Percentiles rank a stretch among this genome's conserved stretches.
phyloP scores from a whole-genome alignment of 2,888 invertebrate species.

The Dendrolimus houi region DNA sequence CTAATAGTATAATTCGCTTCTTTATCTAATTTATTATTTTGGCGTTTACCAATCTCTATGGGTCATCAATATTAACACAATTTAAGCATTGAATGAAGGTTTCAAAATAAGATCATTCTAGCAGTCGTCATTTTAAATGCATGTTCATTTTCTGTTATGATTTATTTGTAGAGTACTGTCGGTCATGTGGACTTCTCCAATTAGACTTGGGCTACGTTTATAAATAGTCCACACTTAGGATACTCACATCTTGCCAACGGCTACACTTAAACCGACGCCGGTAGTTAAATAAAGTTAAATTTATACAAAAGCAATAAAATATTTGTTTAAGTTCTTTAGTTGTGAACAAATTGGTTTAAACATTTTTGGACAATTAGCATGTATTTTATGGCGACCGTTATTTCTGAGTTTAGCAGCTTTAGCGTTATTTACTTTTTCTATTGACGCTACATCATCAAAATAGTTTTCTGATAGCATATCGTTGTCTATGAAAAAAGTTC shows the following conservation, averaged over 20 bases:
- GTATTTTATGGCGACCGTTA: neutral
- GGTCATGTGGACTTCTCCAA: constrained; percentile 50
- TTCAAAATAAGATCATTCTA: neutral
- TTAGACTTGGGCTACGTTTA: constrained; percentile 50
- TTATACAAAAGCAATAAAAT: neutral
- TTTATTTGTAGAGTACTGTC: constrained; percentile 46
- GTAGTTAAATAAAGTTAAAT: neutral
- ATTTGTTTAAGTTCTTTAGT: neutral
- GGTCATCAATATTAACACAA: too few relatives aligned
- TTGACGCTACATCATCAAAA: neutral
- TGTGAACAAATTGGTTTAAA: neutral
- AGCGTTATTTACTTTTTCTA: neutral
- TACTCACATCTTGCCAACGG: constrained; percentile 43
- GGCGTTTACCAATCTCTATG: too few relatives aligned
- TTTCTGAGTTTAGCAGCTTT: neutral
- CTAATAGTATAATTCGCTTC: too few relatives aligned
- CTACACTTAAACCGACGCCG: constrained; percentile 14
- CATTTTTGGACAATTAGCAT: neutral
- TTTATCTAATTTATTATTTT: too few relatives aligned
- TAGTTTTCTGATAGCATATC: neutral
- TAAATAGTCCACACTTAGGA: constrained; percentile 60
- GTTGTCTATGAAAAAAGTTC: too few relatives aligned
- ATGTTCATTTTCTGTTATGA: constrained; percentile 26
- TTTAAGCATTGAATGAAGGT: too few relatives aligned
- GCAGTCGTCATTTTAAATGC: constrained; percentile 1